Percentiles rank a stretch among this genome's conserved stretches.
Conservation (phyloP, 1,140 invertebrate genomes). For the Belonocnema kinseyi region DNA sequence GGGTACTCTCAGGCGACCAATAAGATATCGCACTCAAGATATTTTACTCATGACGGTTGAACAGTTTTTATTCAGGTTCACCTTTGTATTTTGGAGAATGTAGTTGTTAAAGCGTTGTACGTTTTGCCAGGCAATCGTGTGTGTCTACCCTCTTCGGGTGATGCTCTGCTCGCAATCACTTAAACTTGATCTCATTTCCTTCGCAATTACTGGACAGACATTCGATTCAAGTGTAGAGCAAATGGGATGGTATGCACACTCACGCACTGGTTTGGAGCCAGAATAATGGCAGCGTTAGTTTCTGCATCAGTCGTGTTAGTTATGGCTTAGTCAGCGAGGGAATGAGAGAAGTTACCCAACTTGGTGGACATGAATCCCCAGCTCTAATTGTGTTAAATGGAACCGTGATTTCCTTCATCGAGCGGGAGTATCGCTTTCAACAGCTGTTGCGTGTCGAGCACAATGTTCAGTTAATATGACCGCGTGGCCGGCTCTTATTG, state of each 20-base stretch:
- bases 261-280: not conserved
- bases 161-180: constrained; percentile 56
- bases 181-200: constrained; percentile 71
- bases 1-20: too few species aligned
- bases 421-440: constrained; percentile 11
- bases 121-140: constrained; percentile 35
- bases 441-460: constrained; percentile 11
- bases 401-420: constrained; percentile 58
- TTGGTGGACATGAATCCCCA: constrained; percentile 46
- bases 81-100: not conserved
- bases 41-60: not conserved
- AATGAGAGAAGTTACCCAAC: constrained; percentile 50
- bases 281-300: constrained; percentile 13
- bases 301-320: constrained; percentile 19
- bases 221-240: constrained; percentile 20
- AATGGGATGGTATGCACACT: not conserved
- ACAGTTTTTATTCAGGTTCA: not conserved
- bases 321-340: constrained; percentile 16
- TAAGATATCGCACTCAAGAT: too few species aligned
- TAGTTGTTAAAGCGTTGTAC: constrained; percentile 35
- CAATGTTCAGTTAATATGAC: constrained; percentile 18
- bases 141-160: constrained; percentile 39
- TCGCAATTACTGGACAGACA: constrained; percentile 54
- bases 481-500: constrained; percentile 25
- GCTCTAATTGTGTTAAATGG: constrained; percentile 58